These are phyloP conservation scores for Arctia plantaginis DNA, from an alignment of 2,888 invertebrate species.

Conservation along the genomic window DNA sequence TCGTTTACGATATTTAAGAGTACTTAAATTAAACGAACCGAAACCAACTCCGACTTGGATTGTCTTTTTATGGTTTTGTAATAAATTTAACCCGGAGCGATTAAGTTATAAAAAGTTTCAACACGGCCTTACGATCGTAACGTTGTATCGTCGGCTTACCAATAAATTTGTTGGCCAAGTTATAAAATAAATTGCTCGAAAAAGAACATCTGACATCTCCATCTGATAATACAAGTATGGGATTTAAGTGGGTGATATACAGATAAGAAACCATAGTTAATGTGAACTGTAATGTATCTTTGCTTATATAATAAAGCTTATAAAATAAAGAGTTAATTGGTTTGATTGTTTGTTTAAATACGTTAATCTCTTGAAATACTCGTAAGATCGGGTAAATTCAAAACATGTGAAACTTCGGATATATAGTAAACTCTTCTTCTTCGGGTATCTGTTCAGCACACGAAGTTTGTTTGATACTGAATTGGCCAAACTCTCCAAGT, in stretches of 20 bases:
- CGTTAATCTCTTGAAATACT: no score
- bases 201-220: conserved; percentile 32
- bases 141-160: conserved; percentile 49
- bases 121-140: conserved; percentile 47
- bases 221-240: conserved; percentile 26
- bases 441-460: no score
- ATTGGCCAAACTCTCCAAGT: no score
- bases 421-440: no score
- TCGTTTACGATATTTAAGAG: conserved; percentile 55
- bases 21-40: conserved; percentile 60
- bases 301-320: no score
- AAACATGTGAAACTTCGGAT: no score
- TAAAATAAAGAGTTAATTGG: no score
- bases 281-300: not conserved
- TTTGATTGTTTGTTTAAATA: no score
- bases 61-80: conserved; percentile 59
- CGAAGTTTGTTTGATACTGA: no score
- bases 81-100: conserved; percentile 58
- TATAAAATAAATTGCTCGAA: conserved; percentile 45
- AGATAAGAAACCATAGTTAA: not conserved
- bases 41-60: conserved; percentile 48
- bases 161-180: conserved; percentile 48
- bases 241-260: not conserved
- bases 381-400: no score
- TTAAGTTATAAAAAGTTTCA: conserved; percentile 65